These are phyloP conservation scores for Chionomys nivalis DNA, from an alignment of 2,113 vertebrate genomes.

Conservation along the genomic window DNA sequence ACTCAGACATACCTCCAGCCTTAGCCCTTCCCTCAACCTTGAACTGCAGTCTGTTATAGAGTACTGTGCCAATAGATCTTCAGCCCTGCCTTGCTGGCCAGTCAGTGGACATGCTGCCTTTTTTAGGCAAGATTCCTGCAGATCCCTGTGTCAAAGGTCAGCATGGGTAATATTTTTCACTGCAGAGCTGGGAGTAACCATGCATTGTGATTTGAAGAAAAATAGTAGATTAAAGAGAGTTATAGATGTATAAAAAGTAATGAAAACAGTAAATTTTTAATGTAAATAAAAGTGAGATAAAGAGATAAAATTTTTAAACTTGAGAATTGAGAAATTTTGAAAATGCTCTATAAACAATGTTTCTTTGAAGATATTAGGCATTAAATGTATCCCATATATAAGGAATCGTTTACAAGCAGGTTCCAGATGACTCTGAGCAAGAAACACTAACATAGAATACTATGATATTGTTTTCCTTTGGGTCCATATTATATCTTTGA, in stretches of 20 bases:
- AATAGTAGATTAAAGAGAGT: background rate
- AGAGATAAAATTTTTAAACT: background rate
- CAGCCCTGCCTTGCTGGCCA: background rate
- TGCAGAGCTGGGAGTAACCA: background rate
- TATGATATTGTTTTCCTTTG: background rate
- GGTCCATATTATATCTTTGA: background rate
- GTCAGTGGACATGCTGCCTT: background rate
- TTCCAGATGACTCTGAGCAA: background rate
- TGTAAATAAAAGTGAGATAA: constrained; percentile 16
- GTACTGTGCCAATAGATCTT: background rate
- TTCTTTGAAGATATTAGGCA: background rate
- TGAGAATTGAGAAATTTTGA: background rate
- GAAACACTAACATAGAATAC: background rate
- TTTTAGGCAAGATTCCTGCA: background rate
- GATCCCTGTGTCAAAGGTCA: background rate
- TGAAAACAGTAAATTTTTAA: background rate
- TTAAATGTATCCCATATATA: background rate
- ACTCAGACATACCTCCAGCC: background rate
- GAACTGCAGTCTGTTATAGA: background rate
- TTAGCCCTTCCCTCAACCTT: background rate
- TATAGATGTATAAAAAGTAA: background rate
- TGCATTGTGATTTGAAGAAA: background rate
- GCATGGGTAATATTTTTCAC: background rate
- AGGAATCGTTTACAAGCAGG: constrained; percentile 21
- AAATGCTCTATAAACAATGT: background rate